These are phyloP conservation scores for Heterochromis multidens DNA, from an alignment of 2,113 vertebrate genomes.

Conservation along the genomic window DNA sequence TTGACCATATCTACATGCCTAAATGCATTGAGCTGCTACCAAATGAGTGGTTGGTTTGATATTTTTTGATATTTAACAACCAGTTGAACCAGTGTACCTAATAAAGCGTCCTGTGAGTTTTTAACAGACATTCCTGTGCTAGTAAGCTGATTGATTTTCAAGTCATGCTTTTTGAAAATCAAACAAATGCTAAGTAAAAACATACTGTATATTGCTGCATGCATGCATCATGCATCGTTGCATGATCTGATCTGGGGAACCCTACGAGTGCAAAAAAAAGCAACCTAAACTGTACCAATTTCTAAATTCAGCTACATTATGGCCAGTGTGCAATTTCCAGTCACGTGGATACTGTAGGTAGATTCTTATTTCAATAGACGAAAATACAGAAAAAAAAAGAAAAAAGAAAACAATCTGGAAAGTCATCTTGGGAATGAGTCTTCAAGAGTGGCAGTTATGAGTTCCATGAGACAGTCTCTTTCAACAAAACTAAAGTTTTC, in stretches of 20 bases:
- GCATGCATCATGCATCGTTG: no score
- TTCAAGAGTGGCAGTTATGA: conserved; percentile 3
- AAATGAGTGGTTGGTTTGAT: not conserved
- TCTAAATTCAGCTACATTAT: not conserved
- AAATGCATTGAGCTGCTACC: not conserved
- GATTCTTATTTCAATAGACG: not conserved
- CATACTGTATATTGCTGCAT: no score
- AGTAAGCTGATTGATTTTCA: not conserved
- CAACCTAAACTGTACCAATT: not conserved
- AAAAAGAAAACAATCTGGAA: not conserved
- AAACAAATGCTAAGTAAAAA: no score
- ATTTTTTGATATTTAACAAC: not conserved
- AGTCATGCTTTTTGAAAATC: no score
- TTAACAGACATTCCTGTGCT: not conserved
- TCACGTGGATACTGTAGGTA: not conserved
- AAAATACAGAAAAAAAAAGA: not conserved
- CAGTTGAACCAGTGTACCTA: not conserved
- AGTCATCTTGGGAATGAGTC: not conserved
- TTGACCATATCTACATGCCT: not conserved
- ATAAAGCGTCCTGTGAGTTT: not conserved
- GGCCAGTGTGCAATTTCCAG: no score
- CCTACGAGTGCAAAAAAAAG: not conserved
- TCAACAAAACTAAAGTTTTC: conserved; percentile 9
- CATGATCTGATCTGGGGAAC: no score
- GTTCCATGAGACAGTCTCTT: conserved; percentile 9